Evolutionary conservation across 1,140 invertebrate genomes (phyloP), one percentile per base, ranked within the genome.

Genomic region (Glossosoma conforme): DNA sequence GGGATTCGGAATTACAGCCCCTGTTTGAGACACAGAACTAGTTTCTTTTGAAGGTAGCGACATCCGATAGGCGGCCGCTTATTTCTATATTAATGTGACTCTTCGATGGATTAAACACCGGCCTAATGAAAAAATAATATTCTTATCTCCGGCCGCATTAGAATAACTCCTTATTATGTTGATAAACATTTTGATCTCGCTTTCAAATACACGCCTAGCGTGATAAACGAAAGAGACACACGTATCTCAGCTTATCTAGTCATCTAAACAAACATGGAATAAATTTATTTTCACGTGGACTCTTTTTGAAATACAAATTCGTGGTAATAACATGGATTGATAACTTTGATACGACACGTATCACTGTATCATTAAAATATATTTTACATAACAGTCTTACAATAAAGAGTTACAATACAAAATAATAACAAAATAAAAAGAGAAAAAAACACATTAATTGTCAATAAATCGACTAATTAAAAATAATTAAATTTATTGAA

Each of bases 131-230:
- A 20, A 14, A 50, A 50, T 42, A 48, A 40, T 15, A 40, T 15
- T 22, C 21, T 30, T 49, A 40, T 41, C 46, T 49, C 13, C 30
- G 21, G 38, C n/a, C 15, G 15, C 15, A 33, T 48, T 35, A 36
- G 22, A 50, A 24, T 33, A 33, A 11, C 3, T n/a, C n/a, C 15
- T 33, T 38, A 33, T 10, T 18, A 28, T 52, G 37, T 52, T 52
- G 33, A 44, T 52, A 52, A 52, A 52, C 50, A 52, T 52, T 52
- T 45, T 52, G 50, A 52, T 52, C 41, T 42, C 36, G 20, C 18
- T 38, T 38, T 38, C 18, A 17, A 3, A 11, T 11, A 18, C 36
- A 38, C 19, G 15, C 2, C 2, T 17, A 38, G 4, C 10, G n/a
- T n/a, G 15, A 15, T 19, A 3, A 15, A 19, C 17, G 18, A 15